phyloP scores from a whole-genome alignment of 1,140 invertebrate species.

The Nomia melanderi region DNA sequence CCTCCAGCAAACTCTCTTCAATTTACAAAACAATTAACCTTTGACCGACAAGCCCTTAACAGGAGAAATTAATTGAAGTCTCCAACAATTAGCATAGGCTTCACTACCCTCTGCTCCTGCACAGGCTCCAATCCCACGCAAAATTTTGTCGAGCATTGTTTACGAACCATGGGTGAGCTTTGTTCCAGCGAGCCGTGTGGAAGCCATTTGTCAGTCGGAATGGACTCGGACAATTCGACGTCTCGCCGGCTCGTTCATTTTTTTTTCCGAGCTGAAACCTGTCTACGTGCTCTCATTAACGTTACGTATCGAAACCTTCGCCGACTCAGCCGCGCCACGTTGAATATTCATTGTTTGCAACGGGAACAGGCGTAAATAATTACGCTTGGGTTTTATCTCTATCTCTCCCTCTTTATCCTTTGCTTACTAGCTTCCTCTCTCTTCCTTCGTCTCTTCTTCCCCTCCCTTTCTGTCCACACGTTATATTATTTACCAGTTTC shows the following conservation, averaged over 20 bases:
- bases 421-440: too few relatives aligned
- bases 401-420: background rate
- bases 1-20: too few relatives aligned
- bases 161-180: background rate
- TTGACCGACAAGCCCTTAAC: too few relatives aligned
- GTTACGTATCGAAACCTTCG: slow-evolving; percentile 8
- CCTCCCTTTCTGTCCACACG: background rate
- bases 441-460: too few relatives aligned
- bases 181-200: background rate
- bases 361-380: slow-evolving; percentile 36
- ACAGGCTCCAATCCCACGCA: background rate
- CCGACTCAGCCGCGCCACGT: background rate
- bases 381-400: background rate
- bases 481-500: slow-evolving; percentile 19
- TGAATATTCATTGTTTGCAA: slow-evolving; percentile 42
- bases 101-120: background rate
- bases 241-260: slow-evolving; percentile 2
- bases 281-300: slow-evolving; percentile 31
- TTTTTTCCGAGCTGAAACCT: background rate
- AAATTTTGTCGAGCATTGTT: slow-evolving; percentile 25
- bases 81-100: background rate
- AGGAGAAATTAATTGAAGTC: background rate
- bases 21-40: background rate
- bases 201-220: slow-evolving; percentile 15
- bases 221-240: slow-evolving; percentile 6